These are phyloP conservation scores for Pyrrhia umbra DNA, from an alignment of 2,888 invertebrate species.

Conservation along the genomic window DNA sequence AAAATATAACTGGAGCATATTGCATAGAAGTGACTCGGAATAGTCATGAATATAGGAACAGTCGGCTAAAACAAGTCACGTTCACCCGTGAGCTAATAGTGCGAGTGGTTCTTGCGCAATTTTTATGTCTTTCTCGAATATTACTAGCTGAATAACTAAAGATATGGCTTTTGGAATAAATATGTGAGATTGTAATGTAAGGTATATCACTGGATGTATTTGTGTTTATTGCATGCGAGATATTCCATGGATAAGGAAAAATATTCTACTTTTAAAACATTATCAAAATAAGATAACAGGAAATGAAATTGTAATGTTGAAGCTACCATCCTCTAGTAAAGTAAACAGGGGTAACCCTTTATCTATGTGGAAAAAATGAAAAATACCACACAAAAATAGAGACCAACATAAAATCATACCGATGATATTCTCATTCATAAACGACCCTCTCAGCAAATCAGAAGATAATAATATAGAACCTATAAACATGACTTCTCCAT, in stretches of 20 bases:
- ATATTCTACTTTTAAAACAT: too few relatives aligned
- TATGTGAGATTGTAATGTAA: constrained; percentile 41
- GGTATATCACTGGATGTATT: not conserved
- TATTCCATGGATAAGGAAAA: not conserved
- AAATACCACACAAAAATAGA: constrained; percentile 12
- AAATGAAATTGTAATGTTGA: not conserved
- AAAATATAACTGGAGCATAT: constrained; percentile 49
- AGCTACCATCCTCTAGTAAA: not conserved
- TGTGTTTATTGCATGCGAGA: not conserved
- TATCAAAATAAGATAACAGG: too few relatives aligned
- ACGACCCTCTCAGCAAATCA: constrained; percentile 38
- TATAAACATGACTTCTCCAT: constrained; percentile 54
- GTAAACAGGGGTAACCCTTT: not conserved
- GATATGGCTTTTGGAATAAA: constrained; percentile 34
- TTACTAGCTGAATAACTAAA: constrained; percentile 45
- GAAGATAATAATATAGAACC: constrained; percentile 43
- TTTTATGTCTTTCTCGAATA: constrained; percentile 59
- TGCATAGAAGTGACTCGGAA: constrained; percentile 59
- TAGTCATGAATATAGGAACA: constrained; percentile 66
- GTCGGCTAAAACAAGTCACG: constrained; percentile 65
- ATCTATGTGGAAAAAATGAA: not conserved
- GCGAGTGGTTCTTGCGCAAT: constrained; percentile 55
- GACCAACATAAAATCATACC: constrained; percentile 17
- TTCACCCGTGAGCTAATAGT: constrained; percentile 61
- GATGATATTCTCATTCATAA: constrained; percentile 12